Percentiles rank a stretch among this genome's conserved stretches.
Conservation (phyloP, 2,888 invertebrate genomes). For the Tetragonula carbonaria region DNA sequence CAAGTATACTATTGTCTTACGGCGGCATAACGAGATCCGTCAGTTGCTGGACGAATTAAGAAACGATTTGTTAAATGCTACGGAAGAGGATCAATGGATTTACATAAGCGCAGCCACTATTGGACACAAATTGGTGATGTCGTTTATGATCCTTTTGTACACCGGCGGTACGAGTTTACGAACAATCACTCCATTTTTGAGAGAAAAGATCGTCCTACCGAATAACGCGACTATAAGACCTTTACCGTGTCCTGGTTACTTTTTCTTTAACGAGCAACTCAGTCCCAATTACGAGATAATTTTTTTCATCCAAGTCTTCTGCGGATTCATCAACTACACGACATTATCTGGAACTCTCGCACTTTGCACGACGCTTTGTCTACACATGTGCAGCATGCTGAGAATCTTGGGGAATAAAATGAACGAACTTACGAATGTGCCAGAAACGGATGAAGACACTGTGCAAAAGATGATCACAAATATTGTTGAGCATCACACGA, state of each 20-base stretch:
- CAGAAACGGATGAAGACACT: background rate
- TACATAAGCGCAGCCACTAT: constrained; percentile 71
- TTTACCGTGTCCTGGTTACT: constrained; percentile 70
- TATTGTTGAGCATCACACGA: constrained; percentile 45
- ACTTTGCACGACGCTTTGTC: constrained; percentile 66
- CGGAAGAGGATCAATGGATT: constrained; percentile 45
- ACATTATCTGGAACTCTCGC: constrained; percentile 64
- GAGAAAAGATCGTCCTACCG: constrained; percentile 47
- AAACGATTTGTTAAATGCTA: constrained; percentile 67
- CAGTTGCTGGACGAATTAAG: constrained; percentile 55
- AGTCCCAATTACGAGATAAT: constrained; percentile 72
- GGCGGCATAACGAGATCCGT: background rate
- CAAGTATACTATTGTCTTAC: constrained; percentile 42
- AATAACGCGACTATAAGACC: constrained; percentile 65
- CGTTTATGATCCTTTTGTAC: constrained; percentile 69
- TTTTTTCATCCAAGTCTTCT: constrained; percentile 65
- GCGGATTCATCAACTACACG: constrained; percentile 67
- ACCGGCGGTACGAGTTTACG: constrained; percentile 65
- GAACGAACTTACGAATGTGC: background rate
- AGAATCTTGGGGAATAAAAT: constrained; percentile 27
- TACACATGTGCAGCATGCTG: constrained; percentile 72
- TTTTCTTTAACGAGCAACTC: constrained; percentile 62
- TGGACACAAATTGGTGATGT: constrained; percentile 65
- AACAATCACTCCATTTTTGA: constrained; percentile 67
- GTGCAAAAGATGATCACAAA: constrained; percentile 7